Evolutionary conservation across 2,113 vertebrate genomes (phyloP).

Genomic region (Scytalopus superciliaris): DNA sequence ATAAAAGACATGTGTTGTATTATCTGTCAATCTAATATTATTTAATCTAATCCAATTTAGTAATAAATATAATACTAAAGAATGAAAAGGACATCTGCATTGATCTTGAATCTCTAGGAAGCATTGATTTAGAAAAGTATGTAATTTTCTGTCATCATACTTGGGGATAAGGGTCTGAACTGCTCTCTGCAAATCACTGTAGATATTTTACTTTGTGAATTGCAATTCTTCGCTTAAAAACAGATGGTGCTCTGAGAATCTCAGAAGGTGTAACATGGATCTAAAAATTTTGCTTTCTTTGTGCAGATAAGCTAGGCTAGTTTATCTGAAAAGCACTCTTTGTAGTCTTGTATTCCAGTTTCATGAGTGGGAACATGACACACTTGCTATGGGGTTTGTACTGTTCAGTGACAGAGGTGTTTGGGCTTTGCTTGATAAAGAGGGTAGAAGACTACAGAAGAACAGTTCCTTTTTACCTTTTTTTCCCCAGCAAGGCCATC

Average conservation of each 20-base stretch:
- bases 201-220: background rate
- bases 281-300: background rate
- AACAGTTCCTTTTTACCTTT: background rate
- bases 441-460: background rate
- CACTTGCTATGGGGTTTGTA: background rate
- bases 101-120: conserved; percentile 23
- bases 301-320: background rate
- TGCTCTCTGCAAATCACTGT: background rate
- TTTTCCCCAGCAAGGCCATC: background rate
- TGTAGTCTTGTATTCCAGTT: background rate
- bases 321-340: background rate
- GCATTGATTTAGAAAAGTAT: background rate
- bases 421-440: background rate
- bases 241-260: background rate
- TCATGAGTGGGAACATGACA: background rate
- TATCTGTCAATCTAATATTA: background rate
- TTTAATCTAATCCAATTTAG: conserved; percentile 4
- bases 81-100: conserved; percentile 19
- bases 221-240: conserved; percentile 33
- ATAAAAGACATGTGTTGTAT: background rate
- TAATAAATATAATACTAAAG: background rate
- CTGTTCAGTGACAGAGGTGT: background rate
- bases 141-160: background rate
- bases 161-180: conserved; percentile 10
- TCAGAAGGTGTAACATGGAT: background rate